Percentiles rank a stretch among this genome's conserved stretches.
These are phyloP conservation scores for Gambelia wislizenii DNA, from an alignment of 2,797 vertebrate species.

Conservation along the genomic window DNA sequence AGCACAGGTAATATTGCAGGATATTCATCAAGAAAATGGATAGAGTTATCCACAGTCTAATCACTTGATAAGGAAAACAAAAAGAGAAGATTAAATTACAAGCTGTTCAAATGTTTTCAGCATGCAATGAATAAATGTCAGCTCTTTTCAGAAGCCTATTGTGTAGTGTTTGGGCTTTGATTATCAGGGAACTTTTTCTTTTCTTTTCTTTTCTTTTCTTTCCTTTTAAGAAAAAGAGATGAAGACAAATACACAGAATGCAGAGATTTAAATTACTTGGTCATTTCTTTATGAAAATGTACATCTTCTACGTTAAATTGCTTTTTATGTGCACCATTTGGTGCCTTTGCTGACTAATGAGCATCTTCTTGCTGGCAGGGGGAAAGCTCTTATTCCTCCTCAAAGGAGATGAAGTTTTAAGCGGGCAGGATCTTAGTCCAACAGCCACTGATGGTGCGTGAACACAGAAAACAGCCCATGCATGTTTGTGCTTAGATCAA, in stretches of 20 bases:
- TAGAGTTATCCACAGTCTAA: conserved; percentile 51
- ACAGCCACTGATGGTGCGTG: conserved; percentile 53
- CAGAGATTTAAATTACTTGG: not conserved
- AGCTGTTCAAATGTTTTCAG: conserved; percentile 45
- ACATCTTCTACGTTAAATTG: conserved; percentile 56
- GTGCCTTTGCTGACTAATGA: conserved; percentile 43
- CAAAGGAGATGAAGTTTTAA: conserved; percentile 33
- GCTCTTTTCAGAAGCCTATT: conserved; percentile 46
- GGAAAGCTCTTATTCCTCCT: conserved; percentile 18
- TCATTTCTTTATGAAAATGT: not conserved
- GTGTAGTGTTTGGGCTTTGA: conserved; percentile 51
- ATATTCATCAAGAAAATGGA: conserved; percentile 73
- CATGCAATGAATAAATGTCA: conserved; percentile 61
- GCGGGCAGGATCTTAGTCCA: conserved; percentile 58
- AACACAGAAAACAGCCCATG: conserved; percentile 45
- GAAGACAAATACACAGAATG: not conserved
- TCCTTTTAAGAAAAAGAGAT: conserved; percentile 21
- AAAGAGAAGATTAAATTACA: conserved; percentile 62
- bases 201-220: no score
- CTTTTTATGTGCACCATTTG: conserved; percentile 41
- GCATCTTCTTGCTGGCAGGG: conserved; percentile 64
- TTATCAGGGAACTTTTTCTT: conserved; percentile 45
- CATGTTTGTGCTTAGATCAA: conserved; percentile 56
- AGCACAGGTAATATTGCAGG: conserved; percentile 58
- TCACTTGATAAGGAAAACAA: conserved; percentile 63